Evolutionary conservation across 2,113 vertebrate genomes (phyloP).

Genomic region (Rhea pennata): DNA sequence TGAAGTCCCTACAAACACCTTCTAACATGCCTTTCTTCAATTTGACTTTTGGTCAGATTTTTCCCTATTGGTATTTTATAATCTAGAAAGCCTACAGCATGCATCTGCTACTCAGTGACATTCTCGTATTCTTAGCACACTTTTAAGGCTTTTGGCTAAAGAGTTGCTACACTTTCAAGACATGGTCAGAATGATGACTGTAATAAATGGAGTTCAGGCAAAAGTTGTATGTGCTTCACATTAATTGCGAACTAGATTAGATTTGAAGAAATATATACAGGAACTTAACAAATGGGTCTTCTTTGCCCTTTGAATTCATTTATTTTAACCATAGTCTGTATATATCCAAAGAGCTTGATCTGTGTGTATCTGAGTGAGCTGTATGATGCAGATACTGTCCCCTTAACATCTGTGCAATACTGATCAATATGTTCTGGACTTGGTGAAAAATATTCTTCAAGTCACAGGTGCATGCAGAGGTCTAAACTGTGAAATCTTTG

Average conservation of each 20-base stretch:
- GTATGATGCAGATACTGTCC: background rate
- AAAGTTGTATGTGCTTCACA: background rate
- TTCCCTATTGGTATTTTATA: background rate
- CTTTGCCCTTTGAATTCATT: background rate
- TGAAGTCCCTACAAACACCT: background rate
- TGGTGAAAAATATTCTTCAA: background rate
- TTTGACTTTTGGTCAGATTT: background rate
- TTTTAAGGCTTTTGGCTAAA: background rate
- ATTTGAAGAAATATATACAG: background rate
- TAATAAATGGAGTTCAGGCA: background rate
- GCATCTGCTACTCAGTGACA: background rate
- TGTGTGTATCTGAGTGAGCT: background rate
- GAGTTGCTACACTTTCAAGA: background rate
- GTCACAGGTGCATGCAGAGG: background rate
- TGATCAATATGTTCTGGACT: rapidly evolving
- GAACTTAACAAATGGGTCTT: background rate
- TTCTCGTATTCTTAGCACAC: background rate
- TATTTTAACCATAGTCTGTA: background rate
- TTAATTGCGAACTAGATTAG: background rate
- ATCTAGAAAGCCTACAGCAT: background rate
- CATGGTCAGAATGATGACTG: background rate
- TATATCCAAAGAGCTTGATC: background rate
- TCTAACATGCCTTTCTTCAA: background rate
- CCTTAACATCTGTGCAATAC: background rate
- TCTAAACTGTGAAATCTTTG: background rate